Evolutionary conservation across 1,140 invertebrate species (phyloP).

Genomic region (Drosophila baimaii): DNA sequence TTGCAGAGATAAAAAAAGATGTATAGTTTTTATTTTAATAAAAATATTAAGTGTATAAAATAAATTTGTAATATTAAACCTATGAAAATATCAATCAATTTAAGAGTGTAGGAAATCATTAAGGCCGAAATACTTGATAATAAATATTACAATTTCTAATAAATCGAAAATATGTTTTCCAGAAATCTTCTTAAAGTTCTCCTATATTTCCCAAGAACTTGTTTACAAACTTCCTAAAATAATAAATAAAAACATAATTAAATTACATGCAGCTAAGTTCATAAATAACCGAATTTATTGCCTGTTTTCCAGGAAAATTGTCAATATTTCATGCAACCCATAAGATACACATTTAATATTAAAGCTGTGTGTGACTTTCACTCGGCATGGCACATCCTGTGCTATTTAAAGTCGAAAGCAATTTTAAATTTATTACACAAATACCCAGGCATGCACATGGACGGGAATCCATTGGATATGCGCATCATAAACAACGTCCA

Average conservation of each 20-base stretch:
- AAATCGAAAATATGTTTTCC: background rate
- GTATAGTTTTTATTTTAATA: background rate
- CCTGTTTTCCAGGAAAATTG: constrained; percentile 8
- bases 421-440: constrained; percentile 54
- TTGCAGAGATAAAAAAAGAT: background rate
- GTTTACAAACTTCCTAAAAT: background rate
- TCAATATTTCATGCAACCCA: constrained; percentile 18
- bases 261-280: constrained; percentile 21
- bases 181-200: background rate
- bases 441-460: constrained; percentile 26
- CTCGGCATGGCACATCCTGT: constrained; percentile 11
- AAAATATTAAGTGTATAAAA: background rate
- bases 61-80: too few relatives aligned
- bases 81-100: background rate
- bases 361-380: constrained; percentile 14
- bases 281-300: constrained; percentile 32
- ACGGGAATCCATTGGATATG: constrained; percentile 50
- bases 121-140: background rate
- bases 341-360: constrained; percentile 27
- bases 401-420: constrained; percentile 31
- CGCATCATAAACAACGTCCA: constrained; percentile 68
- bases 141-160: background rate
- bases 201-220: background rate
- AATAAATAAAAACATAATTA: constrained; percentile 7
- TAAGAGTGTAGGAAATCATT: background rate